Evolutionary conservation across 2,797 vertebrate species (phyloP).

Genomic region (Melanotaenia parkinsoni): DNA sequence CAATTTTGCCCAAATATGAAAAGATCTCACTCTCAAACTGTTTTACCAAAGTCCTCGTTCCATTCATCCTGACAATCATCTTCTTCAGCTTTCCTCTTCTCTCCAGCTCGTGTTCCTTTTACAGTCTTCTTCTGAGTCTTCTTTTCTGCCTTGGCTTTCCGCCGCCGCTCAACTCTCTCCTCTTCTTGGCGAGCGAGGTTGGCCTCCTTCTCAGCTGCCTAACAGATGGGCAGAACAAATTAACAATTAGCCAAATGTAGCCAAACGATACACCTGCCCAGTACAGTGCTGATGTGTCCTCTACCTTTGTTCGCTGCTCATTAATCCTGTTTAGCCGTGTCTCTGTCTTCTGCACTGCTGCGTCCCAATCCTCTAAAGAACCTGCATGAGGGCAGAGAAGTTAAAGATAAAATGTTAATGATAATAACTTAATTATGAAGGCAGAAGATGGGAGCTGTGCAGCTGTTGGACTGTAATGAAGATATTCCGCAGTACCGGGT

Average conservation of each 20-base stretch:
- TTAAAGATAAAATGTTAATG: not conserved
- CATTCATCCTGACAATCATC: constrained; percentile 70
- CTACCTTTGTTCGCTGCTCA: constrained; percentile 93
- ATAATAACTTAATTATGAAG: not conserved
- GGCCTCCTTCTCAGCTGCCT: constrained; percentile 94
- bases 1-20: not conserved
- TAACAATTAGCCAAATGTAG: constrained; percentile 28
- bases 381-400: constrained; percentile 74
- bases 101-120: constrained; percentile 75
- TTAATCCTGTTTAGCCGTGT: constrained; percentile 88
- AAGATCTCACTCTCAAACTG: not conserved
- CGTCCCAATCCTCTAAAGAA: constrained; percentile 95
- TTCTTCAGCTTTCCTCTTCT: constrained; percentile 86
- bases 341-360: constrained; percentile 93
- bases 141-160: constrained; percentile 87
- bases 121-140: constrained; percentile 88
- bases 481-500: not conserved
- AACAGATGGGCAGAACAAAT: constrained; percentile 22
- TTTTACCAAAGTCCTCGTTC: constrained; percentile 75
- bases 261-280: constrained; percentile 2
- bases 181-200: constrained; percentile 86
- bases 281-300: not conserved
- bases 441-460: not conserved
- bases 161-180: constrained; percentile 86
- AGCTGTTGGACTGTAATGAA: not conserved